phyloP scores from a whole-genome alignment of 1,140 invertebrate genomes.

The Pissodes strobi region DNA sequence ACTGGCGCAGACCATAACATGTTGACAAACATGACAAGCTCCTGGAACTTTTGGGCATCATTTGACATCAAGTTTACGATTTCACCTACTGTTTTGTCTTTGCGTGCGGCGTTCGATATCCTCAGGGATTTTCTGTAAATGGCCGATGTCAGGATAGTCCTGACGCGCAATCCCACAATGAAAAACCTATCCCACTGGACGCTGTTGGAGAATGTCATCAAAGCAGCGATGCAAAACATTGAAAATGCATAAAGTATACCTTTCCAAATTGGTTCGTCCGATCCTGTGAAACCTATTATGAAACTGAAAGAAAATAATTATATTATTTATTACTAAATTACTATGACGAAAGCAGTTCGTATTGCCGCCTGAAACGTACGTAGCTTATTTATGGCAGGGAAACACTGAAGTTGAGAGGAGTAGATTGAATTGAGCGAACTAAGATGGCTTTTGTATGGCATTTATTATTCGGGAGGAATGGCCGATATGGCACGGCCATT shows the following conservation, averaged over 20 bases:
- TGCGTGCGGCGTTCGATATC: slow-evolving; percentile 77
- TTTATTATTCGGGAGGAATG: no score
- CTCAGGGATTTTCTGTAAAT: slow-evolving; percentile 88
- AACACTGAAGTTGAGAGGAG: no score
- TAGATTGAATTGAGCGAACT: no score
- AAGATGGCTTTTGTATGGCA: no score
- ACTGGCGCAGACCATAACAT: slow-evolving; percentile 96
- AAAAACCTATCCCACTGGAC: slow-evolving; percentile 92
- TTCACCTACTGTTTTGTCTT: slow-evolving; percentile 81
- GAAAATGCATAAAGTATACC: slow-evolving; percentile 80
- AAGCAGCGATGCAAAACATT: slow-evolving; percentile 76
- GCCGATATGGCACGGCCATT: no score
- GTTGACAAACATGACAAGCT: slow-evolving; percentile 87
- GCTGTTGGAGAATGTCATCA: slow-evolving; percentile 87
- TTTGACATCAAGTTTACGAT: slow-evolving; percentile 91
- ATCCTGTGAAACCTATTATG: slow-evolving; percentile 69
- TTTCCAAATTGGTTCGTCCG: slow-evolving; percentile 76
- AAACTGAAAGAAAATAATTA: slow-evolving; percentile 64
- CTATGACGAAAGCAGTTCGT: no score
- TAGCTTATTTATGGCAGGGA: slow-evolving; percentile 46
- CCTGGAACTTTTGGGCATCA: slow-evolving; percentile 82
- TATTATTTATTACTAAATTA: no score
- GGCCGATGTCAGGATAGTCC: slow-evolving; percentile 88
- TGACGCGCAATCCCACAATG: slow-evolving; percentile 84
- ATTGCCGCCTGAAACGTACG: no score